Base-by-base conservation (phyloP, 2,797 vertebrate genomes). In the Hylomyscus alleni region DNA sequence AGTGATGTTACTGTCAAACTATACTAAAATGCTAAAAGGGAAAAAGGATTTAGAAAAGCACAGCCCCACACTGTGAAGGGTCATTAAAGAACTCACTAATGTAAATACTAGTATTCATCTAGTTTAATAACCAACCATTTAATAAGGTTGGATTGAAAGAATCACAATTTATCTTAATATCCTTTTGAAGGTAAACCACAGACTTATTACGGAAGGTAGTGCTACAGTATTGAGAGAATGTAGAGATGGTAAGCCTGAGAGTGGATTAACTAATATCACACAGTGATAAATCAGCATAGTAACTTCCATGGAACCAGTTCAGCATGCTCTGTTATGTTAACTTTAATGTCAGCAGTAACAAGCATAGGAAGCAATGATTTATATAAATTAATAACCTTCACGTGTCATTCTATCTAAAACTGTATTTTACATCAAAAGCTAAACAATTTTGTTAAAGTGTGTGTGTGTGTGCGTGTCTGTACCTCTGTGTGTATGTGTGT, bases 1-100 rank as follows among this genome's bases (percentile, higher is more conserved):
- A 89, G 31, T 69, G 73, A 90, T 81, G 11, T 81, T 72, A 87
- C 4, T 96, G 93, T 87, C 37, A 29, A 94, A 31, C 78, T 95
- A 37, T n/a, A 94, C 4, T 14, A 4, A 76, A 91, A 94, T 89
- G 5, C 8, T 54, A 80, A 75, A 75, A 8, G 54, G 34, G 58
- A 72, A 37, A 90, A 69, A 0, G 19, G 34, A 50, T 86, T 19
- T 80, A 6, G n/a, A 84, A 91, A 89, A n/a, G 83, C 1, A 80
- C 19, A 67, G 22, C 10, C 15, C 81, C 29, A 26, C 11, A 54
- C n/a, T 34, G 50, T 17, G 15, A 50, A 80, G 12, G 26, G 50
- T 75, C 65, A 62, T 81, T 87, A 73, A 95, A 93, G 95, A 94
- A 96, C 62, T n/a, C 22, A 73, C 44, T 29, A 89, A 89, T 19